Base-by-base conservation (phyloP, 2,888 invertebrate species). In the Lycia hirtaria region DNA sequence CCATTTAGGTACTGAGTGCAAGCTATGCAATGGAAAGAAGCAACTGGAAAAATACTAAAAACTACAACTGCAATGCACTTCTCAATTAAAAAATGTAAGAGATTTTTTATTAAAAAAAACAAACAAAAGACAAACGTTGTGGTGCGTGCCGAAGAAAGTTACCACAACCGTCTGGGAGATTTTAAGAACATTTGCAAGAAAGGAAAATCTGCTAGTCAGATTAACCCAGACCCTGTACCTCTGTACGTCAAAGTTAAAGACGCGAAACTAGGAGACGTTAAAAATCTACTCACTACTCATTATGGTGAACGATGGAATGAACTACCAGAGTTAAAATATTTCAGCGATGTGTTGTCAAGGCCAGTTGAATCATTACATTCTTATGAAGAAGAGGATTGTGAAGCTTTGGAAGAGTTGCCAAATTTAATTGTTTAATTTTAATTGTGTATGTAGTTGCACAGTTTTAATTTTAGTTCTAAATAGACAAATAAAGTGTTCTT, bases 151-250 rank as follows among this genome's bases (percentile, higher is more conserved):
- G 62, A 64, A 53, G 54, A 49, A 47, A 41, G 33, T 49, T 66
- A 64, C 40, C 47, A 56, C 28, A 59, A 56, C 26, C 35, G 28
- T 9, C 40, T 35, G 33, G 50, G 35, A 33, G 56, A 48, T 38
- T 64, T 47, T 44, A 58, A 56, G 24, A 56, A 45, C 24, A 60
- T 64, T 38, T 64, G 55, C 41, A 61, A 64, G 41, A 52, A 48
- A 56, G 48, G 49, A 50, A 64, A 64, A 59, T 33, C 38, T 44
- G 56, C 45, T 28, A 57, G 50, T 51, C 51, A 56, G 40, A 61
- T 64, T 41, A 59, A 56, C 43, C 61, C 58, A 33, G 53, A 56
- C 15, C 43, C 40, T 28, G 49, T 55, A 45, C 38, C 48, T 38
- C 35, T 57, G 38, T 56, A 54, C 24, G 60, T 60, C 30, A 45